phyloP scores from a whole-genome alignment of 1,140 invertebrate species.

The Pollicipes pollicipes region DNA sequence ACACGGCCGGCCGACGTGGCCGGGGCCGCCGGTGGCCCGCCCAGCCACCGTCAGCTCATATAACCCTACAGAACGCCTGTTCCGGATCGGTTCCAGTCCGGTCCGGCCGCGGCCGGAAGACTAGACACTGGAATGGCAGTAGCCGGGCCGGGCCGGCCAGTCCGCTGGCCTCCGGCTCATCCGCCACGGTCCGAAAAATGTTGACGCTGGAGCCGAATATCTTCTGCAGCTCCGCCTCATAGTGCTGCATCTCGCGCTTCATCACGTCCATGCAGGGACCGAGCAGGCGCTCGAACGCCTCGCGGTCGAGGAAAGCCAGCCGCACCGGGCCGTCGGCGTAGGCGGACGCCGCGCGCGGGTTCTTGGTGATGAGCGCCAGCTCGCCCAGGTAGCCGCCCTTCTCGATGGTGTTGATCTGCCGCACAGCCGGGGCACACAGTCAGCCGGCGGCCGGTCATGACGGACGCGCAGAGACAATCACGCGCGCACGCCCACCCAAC shows the following conservation, averaged over 20 bases:
- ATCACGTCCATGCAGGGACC: slow-evolving; percentile 97
- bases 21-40: too few relatives aligned
- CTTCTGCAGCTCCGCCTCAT: slow-evolving; percentile 83
- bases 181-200: slow-evolving; percentile 33
- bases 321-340: slow-evolving; percentile 65
- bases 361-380: slow-evolving; percentile 84
- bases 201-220: slow-evolving; percentile 90
- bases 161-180: too few relatives aligned
- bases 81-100: too few relatives aligned
- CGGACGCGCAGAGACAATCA: too few relatives aligned
- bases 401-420: slow-evolving; percentile 37
- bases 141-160: too few relatives aligned
- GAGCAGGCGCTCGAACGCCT: slow-evolving; percentile 88
- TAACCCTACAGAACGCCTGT: too few relatives aligned
- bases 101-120: too few relatives aligned
- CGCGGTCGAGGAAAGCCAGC: slow-evolving; percentile 85
- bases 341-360: slow-evolving; percentile 83
- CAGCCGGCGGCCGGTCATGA: too few relatives aligned
- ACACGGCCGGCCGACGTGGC: too few relatives aligned
- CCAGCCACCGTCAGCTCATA: too few relatives aligned
- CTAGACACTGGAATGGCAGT: too few relatives aligned
- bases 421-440: slow-evolving; percentile 7
- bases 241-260: slow-evolving; percentile 94
- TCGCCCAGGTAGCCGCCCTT: slow-evolving; percentile 89
- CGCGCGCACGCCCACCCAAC: too few relatives aligned